Evolutionary conservation across 2,797 vertebrate species (phyloP).

Genomic region (Ataeniobius toweri): DNA sequence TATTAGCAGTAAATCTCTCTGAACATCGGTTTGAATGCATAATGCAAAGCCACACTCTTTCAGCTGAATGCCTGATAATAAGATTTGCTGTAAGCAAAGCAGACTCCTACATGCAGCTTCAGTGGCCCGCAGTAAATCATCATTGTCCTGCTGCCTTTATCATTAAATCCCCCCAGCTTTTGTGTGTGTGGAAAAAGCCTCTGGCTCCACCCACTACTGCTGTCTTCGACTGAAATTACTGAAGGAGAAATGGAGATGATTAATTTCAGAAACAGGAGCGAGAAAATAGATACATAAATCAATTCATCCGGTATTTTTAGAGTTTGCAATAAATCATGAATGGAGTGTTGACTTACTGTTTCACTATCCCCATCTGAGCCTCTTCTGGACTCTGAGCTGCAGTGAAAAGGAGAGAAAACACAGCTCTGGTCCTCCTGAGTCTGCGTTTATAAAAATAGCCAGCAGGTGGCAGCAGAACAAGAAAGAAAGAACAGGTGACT

Average conservation of each 20-base stretch:
- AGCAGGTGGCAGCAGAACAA: constrained; percentile 51
- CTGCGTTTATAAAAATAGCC: constrained; percentile 70
- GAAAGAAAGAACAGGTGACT: not conserved
- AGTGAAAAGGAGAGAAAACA: constrained; percentile 94
- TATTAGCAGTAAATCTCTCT: constrained; percentile 12
- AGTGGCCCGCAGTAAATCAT: constrained; percentile 26
- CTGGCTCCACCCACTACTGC: constrained; percentile 35
- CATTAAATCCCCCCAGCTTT: constrained; percentile 34
- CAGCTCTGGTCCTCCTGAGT: constrained; percentile 93
- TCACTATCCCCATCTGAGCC: constrained; percentile 90
- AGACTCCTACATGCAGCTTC: constrained; percentile 52
- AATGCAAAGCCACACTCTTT: constrained; percentile 13
- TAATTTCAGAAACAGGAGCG: not conserved
- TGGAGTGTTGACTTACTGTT: constrained; percentile 83
- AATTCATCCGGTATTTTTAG: not conserved
- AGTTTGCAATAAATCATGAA: not conserved
- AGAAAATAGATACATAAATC: not conserved
- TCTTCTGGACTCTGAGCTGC: constrained; percentile 84
- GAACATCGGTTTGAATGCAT: constrained; percentile 1
- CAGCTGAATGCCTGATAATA: constrained; percentile 15
- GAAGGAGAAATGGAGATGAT: constrained; percentile 22
- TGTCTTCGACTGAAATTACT: constrained; percentile 62
- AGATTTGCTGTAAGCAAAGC: constrained; percentile 37
- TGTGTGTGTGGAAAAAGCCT: constrained; percentile 24
- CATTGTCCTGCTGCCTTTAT: constrained; percentile 32